Conservation (phyloP, 2,888 invertebrate species). For the Tachina lurida region DNA sequence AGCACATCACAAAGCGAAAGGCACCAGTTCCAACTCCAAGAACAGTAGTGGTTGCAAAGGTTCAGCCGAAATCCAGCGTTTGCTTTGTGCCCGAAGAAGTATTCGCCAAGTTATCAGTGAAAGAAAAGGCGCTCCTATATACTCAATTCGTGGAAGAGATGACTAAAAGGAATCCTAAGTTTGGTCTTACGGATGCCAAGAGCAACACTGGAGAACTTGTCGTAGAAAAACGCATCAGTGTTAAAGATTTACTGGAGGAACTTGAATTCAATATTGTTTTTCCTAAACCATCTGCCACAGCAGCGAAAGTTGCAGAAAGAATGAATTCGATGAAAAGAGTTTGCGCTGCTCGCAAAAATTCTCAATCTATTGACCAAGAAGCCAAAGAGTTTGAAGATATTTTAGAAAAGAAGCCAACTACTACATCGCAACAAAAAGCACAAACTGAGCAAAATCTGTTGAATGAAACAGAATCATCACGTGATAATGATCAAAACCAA, state of each 20-base stretch:
- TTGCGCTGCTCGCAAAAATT: not conserved
- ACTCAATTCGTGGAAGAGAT: slow-evolving; percentile 79
- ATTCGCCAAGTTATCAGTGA: slow-evolving; percentile 78
- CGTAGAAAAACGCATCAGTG: slow-evolving; percentile 76
- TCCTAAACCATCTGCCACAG: not conserved
- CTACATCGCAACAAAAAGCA: not conserved
- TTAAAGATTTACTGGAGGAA: slow-evolving; percentile 76
- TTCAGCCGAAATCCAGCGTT: not conserved
- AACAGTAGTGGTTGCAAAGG: not conserved
- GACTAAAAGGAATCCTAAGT: slow-evolving; percentile 76
- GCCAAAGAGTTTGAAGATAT: slow-evolving; percentile 58
- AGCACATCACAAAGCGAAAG: slow-evolving; percentile 46
- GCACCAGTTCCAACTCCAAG: slow-evolving; percentile 69
- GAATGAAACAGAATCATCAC: slow-evolving; percentile 71
- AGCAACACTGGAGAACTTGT: slow-evolving; percentile 70
- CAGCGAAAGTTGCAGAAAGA: slow-evolving; percentile 39
- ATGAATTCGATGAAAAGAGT: slow-evolving; percentile 41
- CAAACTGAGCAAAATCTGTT: not conserved
- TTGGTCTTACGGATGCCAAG: slow-evolving; percentile 73
- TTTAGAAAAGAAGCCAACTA: slow-evolving; percentile 57
- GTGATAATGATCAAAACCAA: slow-evolving; percentile 70
- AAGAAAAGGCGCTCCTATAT: slow-evolving; percentile 79
- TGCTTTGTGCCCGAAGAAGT: slow-evolving; percentile 79
- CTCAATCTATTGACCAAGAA: not conserved
- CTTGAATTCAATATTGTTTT: slow-evolving; percentile 75